Percentiles rank a stretch among this genome's conserved stretches.
Conservation (phyloP, 2,113 vertebrate species). For the Anguilla japonica region DNA sequence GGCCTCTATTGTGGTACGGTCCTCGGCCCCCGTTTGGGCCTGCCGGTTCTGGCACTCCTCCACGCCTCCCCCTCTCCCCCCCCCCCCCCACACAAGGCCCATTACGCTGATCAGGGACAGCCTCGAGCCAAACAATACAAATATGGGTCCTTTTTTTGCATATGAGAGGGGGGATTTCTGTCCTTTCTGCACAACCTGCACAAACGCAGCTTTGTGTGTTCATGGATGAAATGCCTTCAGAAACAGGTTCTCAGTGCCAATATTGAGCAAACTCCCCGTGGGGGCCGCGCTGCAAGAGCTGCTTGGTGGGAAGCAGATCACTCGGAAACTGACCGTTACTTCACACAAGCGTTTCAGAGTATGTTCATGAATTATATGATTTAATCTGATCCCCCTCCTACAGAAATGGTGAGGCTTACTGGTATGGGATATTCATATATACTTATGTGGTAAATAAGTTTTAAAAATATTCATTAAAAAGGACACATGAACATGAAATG, state of each 20-base stretch:
- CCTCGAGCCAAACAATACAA: neutral
- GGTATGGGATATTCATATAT: neutral
- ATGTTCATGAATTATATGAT: neutral
- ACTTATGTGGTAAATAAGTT: neutral
- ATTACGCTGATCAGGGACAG: neutral
- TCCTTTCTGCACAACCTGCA: neutral
- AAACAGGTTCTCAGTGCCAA: neutral
- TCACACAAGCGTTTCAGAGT: neutral
- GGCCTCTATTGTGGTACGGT: neutral
- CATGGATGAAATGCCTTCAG: neutral
- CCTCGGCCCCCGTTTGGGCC: neutral
- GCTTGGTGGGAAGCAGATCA: neutral
- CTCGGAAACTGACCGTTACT: neutral
- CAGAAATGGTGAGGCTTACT: neutral
- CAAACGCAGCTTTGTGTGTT: neutral
- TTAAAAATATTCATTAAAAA: neutral
- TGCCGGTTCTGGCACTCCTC: neutral
- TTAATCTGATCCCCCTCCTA: neutral
- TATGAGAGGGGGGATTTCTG: neutral
- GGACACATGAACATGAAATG: slow-evolving; percentile 48
- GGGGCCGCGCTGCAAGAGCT: neutral
- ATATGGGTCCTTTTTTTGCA: neutral
- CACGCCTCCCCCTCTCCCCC: neutral
- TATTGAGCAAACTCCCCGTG: neutral
- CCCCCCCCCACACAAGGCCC: neutral